Evolutionary conservation across 2,113 vertebrate species (phyloP).

Genomic region (Tachuris rubrigastra): DNA sequence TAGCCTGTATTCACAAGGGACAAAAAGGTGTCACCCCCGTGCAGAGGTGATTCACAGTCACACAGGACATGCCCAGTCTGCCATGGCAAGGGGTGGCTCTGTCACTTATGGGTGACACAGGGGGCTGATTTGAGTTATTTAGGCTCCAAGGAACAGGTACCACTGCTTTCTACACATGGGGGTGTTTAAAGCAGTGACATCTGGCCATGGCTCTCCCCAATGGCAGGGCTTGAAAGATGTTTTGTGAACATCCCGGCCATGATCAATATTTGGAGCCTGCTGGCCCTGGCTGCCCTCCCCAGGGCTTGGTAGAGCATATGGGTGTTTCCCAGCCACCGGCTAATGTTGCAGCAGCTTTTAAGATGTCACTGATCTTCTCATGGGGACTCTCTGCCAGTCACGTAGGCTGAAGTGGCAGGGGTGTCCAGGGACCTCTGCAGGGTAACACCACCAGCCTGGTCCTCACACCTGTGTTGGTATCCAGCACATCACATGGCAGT

Average conservation of each 20-base stretch:
- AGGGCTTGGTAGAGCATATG: conserved; percentile 37
- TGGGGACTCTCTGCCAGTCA: not conserved
- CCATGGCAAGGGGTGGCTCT: not conserved
- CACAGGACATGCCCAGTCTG: accelerated
- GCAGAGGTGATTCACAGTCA: not conserved
- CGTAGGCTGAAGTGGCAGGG: not conserved
- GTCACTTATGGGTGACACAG: not conserved
- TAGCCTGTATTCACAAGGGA: not conserved
- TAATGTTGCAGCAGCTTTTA: conserved; percentile 53
- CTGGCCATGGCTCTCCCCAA: accelerated
- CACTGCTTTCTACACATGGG: not conserved
- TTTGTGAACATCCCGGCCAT: not conserved
- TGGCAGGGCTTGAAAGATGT: not conserved
- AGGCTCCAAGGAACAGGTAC: not conserved
- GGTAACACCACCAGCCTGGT: not conserved
- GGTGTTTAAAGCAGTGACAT: conserved; percentile 1
- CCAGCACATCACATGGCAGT: not conserved
- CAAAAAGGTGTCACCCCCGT: not conserved
- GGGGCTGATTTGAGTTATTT: not conserved
- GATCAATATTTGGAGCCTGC: conserved; percentile 54
- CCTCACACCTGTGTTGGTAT: not conserved
- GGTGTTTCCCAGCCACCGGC: not conserved
- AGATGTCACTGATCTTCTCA: not conserved
- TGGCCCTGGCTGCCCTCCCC: not conserved
- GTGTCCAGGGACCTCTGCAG: not conserved